Conservation (phyloP, 1,140 invertebrate genomes). For the Pseudachorutes palmiensis region DNA sequence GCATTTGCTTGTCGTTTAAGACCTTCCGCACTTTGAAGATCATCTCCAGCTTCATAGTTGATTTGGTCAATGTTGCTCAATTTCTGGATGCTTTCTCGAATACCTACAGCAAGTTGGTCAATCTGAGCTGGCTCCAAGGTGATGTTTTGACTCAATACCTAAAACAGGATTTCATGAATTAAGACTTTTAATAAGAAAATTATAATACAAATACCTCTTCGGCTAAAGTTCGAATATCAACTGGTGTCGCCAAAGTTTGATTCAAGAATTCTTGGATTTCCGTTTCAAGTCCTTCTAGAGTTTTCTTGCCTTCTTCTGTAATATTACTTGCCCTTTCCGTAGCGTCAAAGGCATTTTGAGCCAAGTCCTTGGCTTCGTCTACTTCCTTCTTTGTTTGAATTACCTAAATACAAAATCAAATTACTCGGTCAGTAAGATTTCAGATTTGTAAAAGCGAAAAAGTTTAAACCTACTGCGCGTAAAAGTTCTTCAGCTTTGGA, state of each 20-base stretch:
- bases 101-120: slow-evolving; percentile 65
- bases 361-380: slow-evolving; percentile 49
- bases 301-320: slow-evolving; percentile 49
- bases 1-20: slow-evolving; percentile 67
- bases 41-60: slow-evolving; percentile 69
- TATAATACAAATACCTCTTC: slow-evolving; percentile 53
- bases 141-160: slow-evolving; percentile 55
- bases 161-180: slow-evolving; percentile 22
- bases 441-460: slow-evolving; percentile 3
- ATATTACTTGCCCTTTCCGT: slow-evolving; percentile 50
- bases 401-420: slow-evolving; percentile 46
- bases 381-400: slow-evolving; percentile 51
- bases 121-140: slow-evolving; percentile 77
- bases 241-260: slow-evolving; percentile 65
- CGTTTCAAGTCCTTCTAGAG: slow-evolving; percentile 53
- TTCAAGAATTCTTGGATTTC: slow-evolving; percentile 67
- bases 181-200: slow-evolving; percentile 14
- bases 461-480: slow-evolving; percentile 47
- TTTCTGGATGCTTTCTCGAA: slow-evolving; percentile 73
- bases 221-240: slow-evolving; percentile 68
- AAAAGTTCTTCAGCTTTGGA: slow-evolving; percentile 61
- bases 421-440: slow-evolving; percentile 3
- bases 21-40: slow-evolving; percentile 61
- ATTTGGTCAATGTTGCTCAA: slow-evolving; percentile 85
- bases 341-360: slow-evolving; percentile 52